Evolutionary conservation across 1,140 invertebrate genomes (phyloP).

Genomic region (Philotrypesis tridentata): DNA sequence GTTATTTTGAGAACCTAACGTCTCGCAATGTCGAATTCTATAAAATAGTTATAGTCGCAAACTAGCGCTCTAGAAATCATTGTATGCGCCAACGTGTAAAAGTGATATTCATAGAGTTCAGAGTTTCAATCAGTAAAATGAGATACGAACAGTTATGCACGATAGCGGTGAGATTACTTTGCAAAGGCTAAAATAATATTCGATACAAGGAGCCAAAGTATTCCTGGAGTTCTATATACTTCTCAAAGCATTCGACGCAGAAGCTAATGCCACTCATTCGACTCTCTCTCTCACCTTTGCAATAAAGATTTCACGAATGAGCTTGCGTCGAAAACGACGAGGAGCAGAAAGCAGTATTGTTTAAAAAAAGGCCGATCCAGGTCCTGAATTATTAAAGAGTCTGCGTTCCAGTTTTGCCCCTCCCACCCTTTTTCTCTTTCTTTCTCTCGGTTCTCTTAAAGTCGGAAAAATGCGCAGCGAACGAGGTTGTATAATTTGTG

Average conservation of each 20-base stretch:
- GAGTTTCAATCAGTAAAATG: too few species aligned
- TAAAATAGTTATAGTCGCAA: background rate
- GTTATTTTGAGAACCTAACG: background rate
- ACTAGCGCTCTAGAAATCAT: background rate
- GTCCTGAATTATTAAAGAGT: conserved; percentile 8
- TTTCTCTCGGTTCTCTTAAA: background rate
- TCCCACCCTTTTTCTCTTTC: background rate
- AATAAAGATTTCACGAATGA: conserved; percentile 10
- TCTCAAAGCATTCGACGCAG: background rate
- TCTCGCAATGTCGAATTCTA: background rate
- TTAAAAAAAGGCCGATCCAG: background rate
- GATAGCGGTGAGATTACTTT: background rate
- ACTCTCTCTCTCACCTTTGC: background rate
- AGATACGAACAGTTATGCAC: too few species aligned
- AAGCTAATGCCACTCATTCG: background rate
- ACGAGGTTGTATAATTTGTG: conserved; percentile 21
- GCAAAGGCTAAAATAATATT: background rate
- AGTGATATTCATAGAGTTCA: background rate
- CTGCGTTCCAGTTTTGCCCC: background rate
- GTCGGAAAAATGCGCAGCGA: conserved; percentile 1
- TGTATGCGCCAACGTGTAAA: background rate
- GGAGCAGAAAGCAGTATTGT: background rate
- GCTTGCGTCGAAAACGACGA: background rate
- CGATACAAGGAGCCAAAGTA: background rate
- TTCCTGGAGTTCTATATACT: background rate